Evolutionary conservation across 2,113 vertebrate species (phyloP).

Genomic region (Prunella himalayana): DNA sequence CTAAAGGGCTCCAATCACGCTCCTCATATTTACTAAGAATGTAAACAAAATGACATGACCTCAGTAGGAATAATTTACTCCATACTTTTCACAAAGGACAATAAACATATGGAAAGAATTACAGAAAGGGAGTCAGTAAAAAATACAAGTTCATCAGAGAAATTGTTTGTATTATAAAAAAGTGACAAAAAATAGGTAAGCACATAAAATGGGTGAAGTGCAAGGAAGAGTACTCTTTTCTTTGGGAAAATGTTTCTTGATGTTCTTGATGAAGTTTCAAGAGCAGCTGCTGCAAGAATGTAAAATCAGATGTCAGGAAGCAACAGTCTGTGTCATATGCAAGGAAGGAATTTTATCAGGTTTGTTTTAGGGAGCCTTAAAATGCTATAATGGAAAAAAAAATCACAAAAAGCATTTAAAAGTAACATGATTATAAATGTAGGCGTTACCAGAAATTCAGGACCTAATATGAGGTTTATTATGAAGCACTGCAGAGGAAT

Average conservation of each 20-base stretch:
- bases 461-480: background rate
- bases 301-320: background rate
- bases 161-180: background rate
- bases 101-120: slow-evolving; percentile 65
- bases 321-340: background rate
- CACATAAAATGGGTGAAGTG: background rate
- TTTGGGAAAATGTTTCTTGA: background rate
- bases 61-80: slow-evolving; percentile 47
- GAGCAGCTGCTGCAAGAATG: background rate
- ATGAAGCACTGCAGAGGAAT: background rate
- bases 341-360: background rate
- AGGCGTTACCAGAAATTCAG: background rate
- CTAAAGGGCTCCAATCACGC: slow-evolving; percentile 37
- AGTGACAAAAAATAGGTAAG: background rate
- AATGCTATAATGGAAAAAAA: background rate
- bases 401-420: background rate
- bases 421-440: background rate
- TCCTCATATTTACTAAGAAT: slow-evolving; percentile 61
- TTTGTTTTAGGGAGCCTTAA: background rate
- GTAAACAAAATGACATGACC: slow-evolving; percentile 64
- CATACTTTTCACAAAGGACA: slow-evolving; percentile 42
- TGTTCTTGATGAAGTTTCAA: background rate
- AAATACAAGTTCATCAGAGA: background rate
- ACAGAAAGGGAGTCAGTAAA: slow-evolving; percentile 20
- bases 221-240: background rate